phyloP scores from a whole-genome alignment of 53 echinoderm and acorn worm genomes.

The Hippasteria phrygiana region DNA sequence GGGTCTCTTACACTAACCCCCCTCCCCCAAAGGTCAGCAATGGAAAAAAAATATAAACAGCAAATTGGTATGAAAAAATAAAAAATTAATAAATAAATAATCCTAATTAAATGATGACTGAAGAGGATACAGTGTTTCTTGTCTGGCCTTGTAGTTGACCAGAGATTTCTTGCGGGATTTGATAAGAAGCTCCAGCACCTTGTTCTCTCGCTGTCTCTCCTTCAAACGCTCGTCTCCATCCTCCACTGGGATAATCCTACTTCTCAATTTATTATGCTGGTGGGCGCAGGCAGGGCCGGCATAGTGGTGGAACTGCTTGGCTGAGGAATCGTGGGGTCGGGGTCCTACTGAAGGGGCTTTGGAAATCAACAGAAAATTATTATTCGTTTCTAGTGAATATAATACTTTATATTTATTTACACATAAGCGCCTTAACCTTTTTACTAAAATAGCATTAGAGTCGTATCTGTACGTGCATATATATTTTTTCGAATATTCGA shows the following conservation, averaged over 20 bases:
- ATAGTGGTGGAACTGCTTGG: constrained; percentile 59
- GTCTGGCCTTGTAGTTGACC: constrained; percentile 84
- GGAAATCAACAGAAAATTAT: background rate
- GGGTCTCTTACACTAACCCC: too few relatives aligned
- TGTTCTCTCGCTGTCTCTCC: constrained; percentile 85
- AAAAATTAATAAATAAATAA: background rate
- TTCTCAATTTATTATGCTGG: constrained; percentile 69
- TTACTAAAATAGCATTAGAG: too few relatives aligned
- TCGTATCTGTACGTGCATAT: too few relatives aligned
- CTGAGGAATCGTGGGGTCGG: constrained; percentile 28
- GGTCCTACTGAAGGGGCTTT: constrained; percentile 35
- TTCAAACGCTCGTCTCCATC: constrained; percentile 67
- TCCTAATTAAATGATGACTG: background rate
- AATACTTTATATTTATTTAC: background rate
- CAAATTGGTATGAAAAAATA: too few relatives aligned
- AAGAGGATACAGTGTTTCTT: constrained; percentile 98
- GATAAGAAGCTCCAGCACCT: constrained; percentile 89
- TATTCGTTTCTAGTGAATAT: background rate
- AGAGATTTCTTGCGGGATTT: constrained; percentile 87
- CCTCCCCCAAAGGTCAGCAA: too few relatives aligned
- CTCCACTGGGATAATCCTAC: constrained; percentile 53
- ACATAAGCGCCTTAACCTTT: background rate
- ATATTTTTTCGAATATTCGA: too few relatives aligned
- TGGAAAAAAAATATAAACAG: too few relatives aligned
- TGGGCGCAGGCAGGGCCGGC: constrained; percentile 79